Base-by-base conservation (phyloP, 2,113 vertebrate genomes). In the Antigone vipio region DNA sequence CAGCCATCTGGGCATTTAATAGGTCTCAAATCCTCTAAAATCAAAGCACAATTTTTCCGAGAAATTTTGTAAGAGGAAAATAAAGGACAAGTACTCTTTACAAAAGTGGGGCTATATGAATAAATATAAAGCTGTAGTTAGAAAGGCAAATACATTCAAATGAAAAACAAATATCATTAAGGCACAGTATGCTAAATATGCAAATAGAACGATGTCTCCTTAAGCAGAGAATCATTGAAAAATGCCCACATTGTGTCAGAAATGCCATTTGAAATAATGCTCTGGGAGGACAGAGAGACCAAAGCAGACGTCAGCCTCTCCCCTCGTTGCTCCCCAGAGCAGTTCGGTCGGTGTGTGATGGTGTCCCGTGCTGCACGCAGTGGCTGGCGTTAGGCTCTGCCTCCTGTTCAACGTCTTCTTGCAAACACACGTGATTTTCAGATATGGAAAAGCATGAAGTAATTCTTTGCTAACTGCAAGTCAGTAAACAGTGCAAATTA, bases 1-100 rank as follows among this genome's bases (percentile, higher is more conserved):
- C 99, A 99, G 50, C 98, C 97, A 47, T 40, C 93, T n/a, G 98
- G 97, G 72, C 99, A 99, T 88, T 97, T 97, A 52, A 88, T 97
- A 12, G 96, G 95, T 72, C 97, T 96, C 83, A 73, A 23, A 32
- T 82, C 66, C 35, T 58, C 94, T 97, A 50, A 94, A 97, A 79
- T n/a, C 7, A 56, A 62, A 91, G 9, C 32, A 91, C 5, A 79
- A 2, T 16, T 64, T 78, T 72, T 89, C 80, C 79, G 58, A 88
- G 29, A 12, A 89, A 60, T 71, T 93, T 75, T 64, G 23, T 49
- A 71, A 44, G 35, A 52, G 10, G 10, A 66, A 81, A 67, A 50
- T 38, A 78, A 64, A 63, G 50, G 11, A 32, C 44, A 50, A 83
- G 27, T 27, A 30, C 26, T 74, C 35, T 87, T 86, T 69, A 45